Evolutionary conservation across 2,888 invertebrate genomes (phyloP), one percentile per base, ranked within the genome.

Genomic region (Nemotelus nigrinus): DNA sequence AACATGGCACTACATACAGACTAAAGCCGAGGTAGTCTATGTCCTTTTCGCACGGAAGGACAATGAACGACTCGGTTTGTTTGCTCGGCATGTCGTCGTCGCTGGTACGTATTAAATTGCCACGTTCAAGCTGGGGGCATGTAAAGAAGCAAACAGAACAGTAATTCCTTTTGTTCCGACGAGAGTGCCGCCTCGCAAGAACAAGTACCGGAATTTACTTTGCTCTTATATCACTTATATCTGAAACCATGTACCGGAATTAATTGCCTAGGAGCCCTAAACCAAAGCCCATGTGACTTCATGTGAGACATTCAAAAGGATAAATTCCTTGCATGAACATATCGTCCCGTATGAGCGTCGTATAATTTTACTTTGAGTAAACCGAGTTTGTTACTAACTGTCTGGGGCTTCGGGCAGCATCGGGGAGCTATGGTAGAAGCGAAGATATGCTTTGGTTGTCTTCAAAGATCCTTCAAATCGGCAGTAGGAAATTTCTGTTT

Each of bases 211-310:
- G 53, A 53, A 53, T 53, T 53, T 53, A 53, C 53, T 53, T 10
- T 53, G 53, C 53, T 8, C 53, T 53, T 53, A 53, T 53, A 53
- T 53, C 53, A 53, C 53, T 53, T 53, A 53, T 53, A 53, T 53
- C 53, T 8, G 53, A 53, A 6, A 8, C 6, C 10, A 53, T 53
- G 53, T 8, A 53, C 53, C 53, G 10, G 53, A 53, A 53, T 53
- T 53, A 53, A 53, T 53, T 53, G 53, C 7, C 53, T 10, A 10
- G 53, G 53, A 53, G 53, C 53, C 10, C 53, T 6, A 53, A 10
- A 53, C 53, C 10, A 10, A 53, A 53, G 10, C 10, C 53, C 6
- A 53, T 53, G 53, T 53, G 53, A 53, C 10, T 53, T 53, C 10
- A 6, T 53, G 6, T 10, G 7, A 53, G 53, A 53, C 53, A 10